Evolutionary conservation across 2,113 vertebrate genomes (phyloP).

Genomic region (Orycteropus afer): DNA sequence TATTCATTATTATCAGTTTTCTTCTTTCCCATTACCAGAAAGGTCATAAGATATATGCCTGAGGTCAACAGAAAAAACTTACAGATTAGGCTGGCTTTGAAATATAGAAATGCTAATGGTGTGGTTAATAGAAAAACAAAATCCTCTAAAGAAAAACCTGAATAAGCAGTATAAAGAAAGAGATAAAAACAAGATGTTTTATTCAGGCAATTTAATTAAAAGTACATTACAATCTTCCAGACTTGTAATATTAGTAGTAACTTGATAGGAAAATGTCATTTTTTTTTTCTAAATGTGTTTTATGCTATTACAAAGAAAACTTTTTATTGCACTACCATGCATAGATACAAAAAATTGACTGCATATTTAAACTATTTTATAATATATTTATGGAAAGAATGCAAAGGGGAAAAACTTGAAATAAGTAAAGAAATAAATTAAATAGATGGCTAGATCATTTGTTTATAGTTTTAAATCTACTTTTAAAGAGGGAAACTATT

Average conservation of each 20-base stretch:
- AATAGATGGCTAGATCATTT: background rate
- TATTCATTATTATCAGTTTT: constrained; percentile 38
- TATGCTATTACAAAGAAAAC: background rate
- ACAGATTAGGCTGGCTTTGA: constrained; percentile 27
- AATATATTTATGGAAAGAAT: constrained; percentile 22
- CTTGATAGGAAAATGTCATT: background rate
- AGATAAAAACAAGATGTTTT: background rate
- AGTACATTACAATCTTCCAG: background rate
- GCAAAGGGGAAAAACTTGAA: background rate
- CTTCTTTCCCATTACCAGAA: constrained; percentile 30
- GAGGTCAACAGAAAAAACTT: background rate
- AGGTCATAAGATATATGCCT: background rate
- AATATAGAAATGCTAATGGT: constrained; percentile 54
- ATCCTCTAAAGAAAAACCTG: background rate
- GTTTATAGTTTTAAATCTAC: background rate
- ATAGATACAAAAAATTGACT: constrained; percentile 53
- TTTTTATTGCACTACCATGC: constrained; percentile 35
- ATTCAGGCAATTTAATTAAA: constrained; percentile 28
- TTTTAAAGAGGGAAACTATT: background rate
- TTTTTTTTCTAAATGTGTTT: constrained; percentile 19
- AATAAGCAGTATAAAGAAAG: background rate
- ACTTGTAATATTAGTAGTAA: constrained; percentile 21
- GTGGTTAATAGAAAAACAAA: background rate
- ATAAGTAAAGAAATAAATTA: background rate
- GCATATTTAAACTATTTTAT: constrained; percentile 49